phyloP scores from a whole-genome alignment of 1,140 invertebrate species.

The Bombus vancouverensis region DNA sequence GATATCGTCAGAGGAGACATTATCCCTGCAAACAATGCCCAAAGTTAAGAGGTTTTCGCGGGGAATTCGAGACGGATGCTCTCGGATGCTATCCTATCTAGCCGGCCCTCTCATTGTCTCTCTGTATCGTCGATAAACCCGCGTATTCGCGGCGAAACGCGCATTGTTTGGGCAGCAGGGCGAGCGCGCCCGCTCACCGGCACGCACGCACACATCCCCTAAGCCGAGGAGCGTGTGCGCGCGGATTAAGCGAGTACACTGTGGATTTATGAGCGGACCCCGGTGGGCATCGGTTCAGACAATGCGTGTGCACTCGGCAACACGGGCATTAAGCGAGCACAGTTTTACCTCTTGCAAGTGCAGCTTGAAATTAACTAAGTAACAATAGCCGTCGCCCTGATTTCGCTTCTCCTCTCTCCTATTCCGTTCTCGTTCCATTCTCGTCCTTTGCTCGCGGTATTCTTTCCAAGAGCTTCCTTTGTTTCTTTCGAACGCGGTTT shows the following conservation, averaged over 20 bases:
- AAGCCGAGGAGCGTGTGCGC: constrained; percentile 14
- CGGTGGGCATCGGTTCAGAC: constrained; percentile 61
- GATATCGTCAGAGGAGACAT: constrained; percentile 45
- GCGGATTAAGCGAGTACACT: constrained; percentile 56
- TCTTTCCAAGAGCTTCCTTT: constrained; percentile 22
- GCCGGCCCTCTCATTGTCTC: constrained; percentile 53
- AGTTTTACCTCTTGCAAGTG: constrained; percentile 58
- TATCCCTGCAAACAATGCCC: constrained; percentile 61
- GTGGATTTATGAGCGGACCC: constrained; percentile 64
- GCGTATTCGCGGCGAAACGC: constrained; percentile 58
- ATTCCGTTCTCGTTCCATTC: not conserved
- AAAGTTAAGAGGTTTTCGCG: constrained; percentile 66
- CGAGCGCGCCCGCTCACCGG: not conserved
- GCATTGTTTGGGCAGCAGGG: constrained; percentile 53
- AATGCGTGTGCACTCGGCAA: constrained; percentile 52
- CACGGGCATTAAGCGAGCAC: constrained; percentile 63
- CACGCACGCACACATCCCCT: constrained; percentile 7
- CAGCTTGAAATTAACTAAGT: constrained; percentile 64
- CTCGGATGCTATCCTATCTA: constrained; percentile 48
- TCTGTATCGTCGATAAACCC: constrained; percentile 64
- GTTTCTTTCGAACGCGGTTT: constrained; percentile 28
- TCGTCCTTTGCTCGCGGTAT: not conserved
- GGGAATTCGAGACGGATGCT: constrained; percentile 47
- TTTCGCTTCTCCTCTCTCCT: constrained; percentile 4
- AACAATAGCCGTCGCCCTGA: constrained; percentile 48